These are phyloP conservation scores for Baryphthengus martii DNA, from an alignment of 2,113 vertebrate species.

Conservation along the genomic window DNA sequence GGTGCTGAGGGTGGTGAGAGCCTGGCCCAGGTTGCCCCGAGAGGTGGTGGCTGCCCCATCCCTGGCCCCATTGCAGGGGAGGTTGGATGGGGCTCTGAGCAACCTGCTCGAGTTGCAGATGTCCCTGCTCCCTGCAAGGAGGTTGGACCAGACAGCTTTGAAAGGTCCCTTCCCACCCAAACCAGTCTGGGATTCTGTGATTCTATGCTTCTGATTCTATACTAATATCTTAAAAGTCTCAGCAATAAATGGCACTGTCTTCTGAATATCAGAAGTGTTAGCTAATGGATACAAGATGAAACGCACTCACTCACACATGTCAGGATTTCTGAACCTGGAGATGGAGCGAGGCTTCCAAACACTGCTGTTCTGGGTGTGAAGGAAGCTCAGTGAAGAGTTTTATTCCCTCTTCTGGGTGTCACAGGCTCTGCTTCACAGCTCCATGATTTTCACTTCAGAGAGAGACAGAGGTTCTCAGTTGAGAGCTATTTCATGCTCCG, in stretches of 20 bases:
- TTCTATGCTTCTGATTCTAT: no score
- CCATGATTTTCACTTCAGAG: background rate
- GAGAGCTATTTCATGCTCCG: background rate
- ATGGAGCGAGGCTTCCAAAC: background rate
- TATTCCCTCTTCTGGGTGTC: background rate
- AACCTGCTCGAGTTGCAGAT: background rate
- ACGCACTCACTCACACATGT: background rate
- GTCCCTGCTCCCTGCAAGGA: background rate
- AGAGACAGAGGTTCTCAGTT: background rate
- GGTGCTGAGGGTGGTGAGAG: no score
- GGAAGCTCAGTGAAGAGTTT: background rate
- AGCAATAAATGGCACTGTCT: background rate
- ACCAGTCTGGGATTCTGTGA: background rate
- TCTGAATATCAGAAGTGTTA: background rate
- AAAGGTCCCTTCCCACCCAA: background rate
- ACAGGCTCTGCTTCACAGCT: background rate
- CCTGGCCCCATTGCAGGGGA: background rate
- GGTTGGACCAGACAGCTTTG: background rate
- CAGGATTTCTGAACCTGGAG: background rate
- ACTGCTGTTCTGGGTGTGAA: background rate
- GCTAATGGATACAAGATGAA: background rate
- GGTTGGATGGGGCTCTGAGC: background rate
- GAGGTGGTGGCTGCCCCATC: background rate
- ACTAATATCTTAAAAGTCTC: background rate
- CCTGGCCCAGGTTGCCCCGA: no score